Conservation (phyloP, 1,140 invertebrate genomes). For the Wasmannia auropunctata region DNA sequence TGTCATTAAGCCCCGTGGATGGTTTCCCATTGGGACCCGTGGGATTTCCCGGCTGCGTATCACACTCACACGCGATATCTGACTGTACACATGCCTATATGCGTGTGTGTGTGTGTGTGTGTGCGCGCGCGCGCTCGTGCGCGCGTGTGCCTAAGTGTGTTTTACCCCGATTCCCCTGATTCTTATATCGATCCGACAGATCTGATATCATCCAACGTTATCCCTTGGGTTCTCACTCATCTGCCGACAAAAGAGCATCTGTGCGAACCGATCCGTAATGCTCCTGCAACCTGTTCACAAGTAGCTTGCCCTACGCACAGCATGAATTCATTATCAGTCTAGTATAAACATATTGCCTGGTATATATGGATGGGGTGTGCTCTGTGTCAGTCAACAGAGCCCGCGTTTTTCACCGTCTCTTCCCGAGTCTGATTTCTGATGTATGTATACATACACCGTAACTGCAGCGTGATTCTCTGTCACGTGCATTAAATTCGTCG, state of each 20-base stretch:
- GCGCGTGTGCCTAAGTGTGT: background rate
- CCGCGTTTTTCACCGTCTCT: constrained; percentile 12
- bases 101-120: background rate
- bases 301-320: constrained; percentile 72
- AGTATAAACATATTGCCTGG: constrained; percentile 85
- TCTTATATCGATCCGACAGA: constrained; percentile 73
- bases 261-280: constrained; percentile 78
- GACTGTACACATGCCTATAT: background rate
- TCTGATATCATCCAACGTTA: constrained; percentile 74
- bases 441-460: background rate
- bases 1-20: constrained; percentile 73
- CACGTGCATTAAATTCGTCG: background rate
- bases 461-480: background rate
- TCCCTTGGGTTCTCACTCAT: constrained; percentile 78
- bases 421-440: constrained; percentile 35
- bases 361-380: constrained; percentile 59
- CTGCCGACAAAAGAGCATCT: constrained; percentile 84
- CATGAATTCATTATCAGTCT: constrained; percentile 84
- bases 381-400: constrained; percentile 74
- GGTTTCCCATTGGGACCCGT: constrained; percentile 77
- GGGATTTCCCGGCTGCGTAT: constrained; percentile 77
- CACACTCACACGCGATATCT: constrained; percentile 5
- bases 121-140: too few relatives aligned
- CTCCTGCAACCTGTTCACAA: constrained; percentile 79
- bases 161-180: constrained; percentile 68